Percentiles rank a stretch among this genome's conserved stretches.
These are phyloP conservation scores for Phoeniculus purpureus DNA, from an alignment of 2,797 vertebrate genomes.

Conservation along the genomic window DNA sequence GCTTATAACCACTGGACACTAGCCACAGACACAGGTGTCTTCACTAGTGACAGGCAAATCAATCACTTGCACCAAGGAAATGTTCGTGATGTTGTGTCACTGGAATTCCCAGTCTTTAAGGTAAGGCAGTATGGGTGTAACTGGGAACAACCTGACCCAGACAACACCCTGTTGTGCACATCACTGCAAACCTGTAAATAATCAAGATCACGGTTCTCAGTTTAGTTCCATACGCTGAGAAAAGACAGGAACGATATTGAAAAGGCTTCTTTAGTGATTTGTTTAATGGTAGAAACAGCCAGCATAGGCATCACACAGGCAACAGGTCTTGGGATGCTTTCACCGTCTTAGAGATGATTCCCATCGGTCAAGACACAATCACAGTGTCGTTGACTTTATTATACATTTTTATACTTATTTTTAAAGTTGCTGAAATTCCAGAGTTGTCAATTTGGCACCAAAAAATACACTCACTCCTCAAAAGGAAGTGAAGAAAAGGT, in stretches of 20 bases:
- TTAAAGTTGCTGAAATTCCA: slow-evolving; percentile 1
- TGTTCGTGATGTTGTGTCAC: neutral
- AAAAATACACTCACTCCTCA: slow-evolving; percentile 13
- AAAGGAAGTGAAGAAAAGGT: slow-evolving; percentile 52
- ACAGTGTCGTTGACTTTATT: neutral
- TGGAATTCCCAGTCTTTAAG: neutral
- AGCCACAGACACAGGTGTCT: neutral
- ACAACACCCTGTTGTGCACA: neutral
- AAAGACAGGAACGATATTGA: neutral
- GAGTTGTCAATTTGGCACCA: neutral
- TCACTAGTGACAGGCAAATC: neutral
- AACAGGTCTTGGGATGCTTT: neutral
- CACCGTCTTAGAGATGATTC: neutral
- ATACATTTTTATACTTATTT: neutral
- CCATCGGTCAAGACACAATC: neutral
- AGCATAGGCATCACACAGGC: neutral
- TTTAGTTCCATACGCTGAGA: neutral
- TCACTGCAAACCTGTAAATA: neutral
- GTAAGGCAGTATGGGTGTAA: neutral
- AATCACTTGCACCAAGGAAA: neutral
- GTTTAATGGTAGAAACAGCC: neutral
- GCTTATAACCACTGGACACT: neutral
- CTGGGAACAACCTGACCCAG: neutral
- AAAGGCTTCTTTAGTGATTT: neutral
- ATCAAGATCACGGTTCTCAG: neutral